Evolutionary conservation across 2,888 invertebrate species (phyloP).

Genomic region (Opisthograptis luteolata): DNA sequence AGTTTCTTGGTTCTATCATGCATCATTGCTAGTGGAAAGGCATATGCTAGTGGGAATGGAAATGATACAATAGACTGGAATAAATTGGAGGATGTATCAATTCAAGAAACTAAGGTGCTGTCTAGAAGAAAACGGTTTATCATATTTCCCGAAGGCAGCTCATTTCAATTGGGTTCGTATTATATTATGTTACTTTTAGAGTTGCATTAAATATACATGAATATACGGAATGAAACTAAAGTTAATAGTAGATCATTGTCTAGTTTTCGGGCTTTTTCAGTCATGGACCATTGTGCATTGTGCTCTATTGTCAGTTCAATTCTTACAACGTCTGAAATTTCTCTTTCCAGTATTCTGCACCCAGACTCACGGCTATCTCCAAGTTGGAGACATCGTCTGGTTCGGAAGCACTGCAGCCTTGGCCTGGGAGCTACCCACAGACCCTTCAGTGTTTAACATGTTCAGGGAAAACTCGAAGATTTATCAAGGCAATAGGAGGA

Average conservation of each 20-base stretch:
- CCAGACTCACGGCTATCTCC: conserved; percentile 84
- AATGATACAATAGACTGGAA: conserved; percentile 5
- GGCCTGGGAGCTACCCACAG: conserved; percentile 90
- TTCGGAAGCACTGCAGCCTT: conserved; percentile 90
- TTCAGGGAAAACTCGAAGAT: conserved; percentile 54
- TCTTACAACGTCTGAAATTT: too few species aligned
- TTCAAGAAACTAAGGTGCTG: conserved; percentile 45
- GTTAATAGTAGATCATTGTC: too few species aligned
- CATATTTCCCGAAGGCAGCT: conserved; percentile 85
- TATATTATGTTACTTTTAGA: too few species aligned
- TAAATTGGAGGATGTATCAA: neutral
- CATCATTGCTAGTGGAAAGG: neutral
- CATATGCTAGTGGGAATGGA: neutral
- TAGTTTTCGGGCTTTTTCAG: too few species aligned
- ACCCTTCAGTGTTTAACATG: conserved; percentile 63
- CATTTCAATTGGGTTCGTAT: conserved; percentile 82
- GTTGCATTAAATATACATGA: too few species aligned
- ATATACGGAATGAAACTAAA: too few species aligned
- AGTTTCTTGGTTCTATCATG: neutral
- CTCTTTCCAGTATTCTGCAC: conserved; percentile 85
- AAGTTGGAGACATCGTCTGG: conserved; percentile 85
- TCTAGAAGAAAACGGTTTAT: conserved; percentile 82
- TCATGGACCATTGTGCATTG: too few species aligned
- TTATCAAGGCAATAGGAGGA: conserved; percentile 48
- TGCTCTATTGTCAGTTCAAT: too few species aligned